Evolutionary conservation across 2,797 vertebrate genomes (phyloP).

Genomic region (Anguilla pacifica): DNA sequence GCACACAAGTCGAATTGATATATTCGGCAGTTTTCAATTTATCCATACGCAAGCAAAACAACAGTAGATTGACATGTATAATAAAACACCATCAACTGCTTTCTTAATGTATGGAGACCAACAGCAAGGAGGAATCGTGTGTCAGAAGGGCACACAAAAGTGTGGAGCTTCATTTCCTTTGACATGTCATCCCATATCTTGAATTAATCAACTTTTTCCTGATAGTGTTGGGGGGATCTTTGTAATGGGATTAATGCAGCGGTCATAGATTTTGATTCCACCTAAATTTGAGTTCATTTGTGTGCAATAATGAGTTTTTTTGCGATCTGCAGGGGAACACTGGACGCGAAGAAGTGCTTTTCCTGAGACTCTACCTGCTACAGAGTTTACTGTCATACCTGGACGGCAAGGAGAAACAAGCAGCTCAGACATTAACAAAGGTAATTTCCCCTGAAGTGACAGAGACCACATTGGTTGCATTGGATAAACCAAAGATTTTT

Average conservation of each 20-base stretch:
- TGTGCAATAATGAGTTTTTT: too few relatives aligned
- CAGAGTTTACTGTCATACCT: constrained; percentile 86
- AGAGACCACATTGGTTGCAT: not conserved
- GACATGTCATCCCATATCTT: not conserved
- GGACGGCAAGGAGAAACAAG: constrained; percentile 80
- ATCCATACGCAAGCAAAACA: too few relatives aligned
- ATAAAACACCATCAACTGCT: too few relatives aligned
- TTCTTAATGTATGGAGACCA: too few relatives aligned
- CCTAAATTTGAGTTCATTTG: not conserved
- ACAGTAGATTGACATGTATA: too few relatives aligned
- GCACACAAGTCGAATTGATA: too few relatives aligned
- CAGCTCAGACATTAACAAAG: constrained; percentile 75
- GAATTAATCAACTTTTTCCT: too few relatives aligned
- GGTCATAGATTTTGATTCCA: not conserved
- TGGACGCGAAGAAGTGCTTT: constrained; percentile 90
- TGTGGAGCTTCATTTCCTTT: not conserved
- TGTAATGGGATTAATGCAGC: not conserved
- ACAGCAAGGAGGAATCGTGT: too few relatives aligned
- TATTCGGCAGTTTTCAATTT: too few relatives aligned
- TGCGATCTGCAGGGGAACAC: constrained; percentile 78
- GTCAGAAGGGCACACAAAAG: too few relatives aligned
- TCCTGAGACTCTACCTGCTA: constrained; percentile 89
- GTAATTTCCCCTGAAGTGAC: constrained; percentile 59
- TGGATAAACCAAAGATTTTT: too few relatives aligned
- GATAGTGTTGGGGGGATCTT: not conserved